Evolutionary conservation across 64 coral and sea anemone genomes (phyloP).

Genomic region (Montipora foliosa): DNA sequence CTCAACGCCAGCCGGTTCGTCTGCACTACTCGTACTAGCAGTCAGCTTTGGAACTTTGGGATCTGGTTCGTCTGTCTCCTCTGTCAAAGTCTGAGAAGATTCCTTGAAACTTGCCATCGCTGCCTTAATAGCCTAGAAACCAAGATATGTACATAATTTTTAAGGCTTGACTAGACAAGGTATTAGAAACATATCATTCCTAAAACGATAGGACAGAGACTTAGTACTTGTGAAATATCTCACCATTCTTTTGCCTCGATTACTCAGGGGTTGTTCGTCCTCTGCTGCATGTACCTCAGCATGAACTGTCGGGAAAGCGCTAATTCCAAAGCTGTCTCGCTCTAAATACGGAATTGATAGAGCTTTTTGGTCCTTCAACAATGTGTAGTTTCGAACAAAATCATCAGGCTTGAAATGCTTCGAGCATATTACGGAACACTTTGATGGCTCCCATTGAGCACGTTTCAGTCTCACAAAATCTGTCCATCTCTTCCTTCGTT

Average conservation of each 20-base stretch:
- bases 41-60: no score
- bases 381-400: background rate
- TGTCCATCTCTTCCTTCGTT: conserved; percentile 32
- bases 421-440: conserved; percentile 27
- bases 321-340: conserved; percentile 21
- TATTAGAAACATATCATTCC: background rate
- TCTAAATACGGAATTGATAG: background rate
- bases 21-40: no score
- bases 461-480: conserved; percentile 31
- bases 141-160: background rate
- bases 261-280: conserved; percentile 6
- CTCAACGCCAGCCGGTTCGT: background rate
- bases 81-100: background rate
- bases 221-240: background rate
- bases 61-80: background rate
- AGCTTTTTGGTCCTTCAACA: background rate
- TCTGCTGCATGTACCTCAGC: background rate
- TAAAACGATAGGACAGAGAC: conserved; percentile 2
- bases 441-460: background rate
- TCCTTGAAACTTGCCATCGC: background rate
- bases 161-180: conserved; percentile 2
- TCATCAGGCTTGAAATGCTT: conserved; percentile 25
- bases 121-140: background rate
- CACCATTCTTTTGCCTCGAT: background rate
- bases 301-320: background rate